These are phyloP conservation scores for Mellilla xanthometata DNA, from an alignment of 2,888 invertebrate species.

Conservation along the genomic window DNA sequence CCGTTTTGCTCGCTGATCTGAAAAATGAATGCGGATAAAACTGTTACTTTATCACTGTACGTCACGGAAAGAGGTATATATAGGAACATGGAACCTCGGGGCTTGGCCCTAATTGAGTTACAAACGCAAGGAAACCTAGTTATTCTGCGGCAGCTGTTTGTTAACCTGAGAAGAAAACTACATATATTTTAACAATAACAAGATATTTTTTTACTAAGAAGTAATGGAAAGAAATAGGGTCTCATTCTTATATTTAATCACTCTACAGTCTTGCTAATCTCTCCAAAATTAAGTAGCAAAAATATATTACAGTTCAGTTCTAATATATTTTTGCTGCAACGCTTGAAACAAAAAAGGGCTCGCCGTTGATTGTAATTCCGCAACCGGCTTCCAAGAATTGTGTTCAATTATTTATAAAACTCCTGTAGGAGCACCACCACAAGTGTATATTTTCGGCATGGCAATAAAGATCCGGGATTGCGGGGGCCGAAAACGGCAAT, in stretches of 20 bases:
- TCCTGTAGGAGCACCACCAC: conserved; percentile 3
- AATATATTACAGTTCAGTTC: too few relatives aligned
- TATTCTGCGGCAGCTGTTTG: too few relatives aligned
- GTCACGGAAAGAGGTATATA: too few relatives aligned
- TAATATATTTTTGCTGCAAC: too few relatives aligned
- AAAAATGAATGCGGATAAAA: conserved; percentile 39
- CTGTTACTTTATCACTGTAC: neutral
- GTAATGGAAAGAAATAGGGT: too few relatives aligned
- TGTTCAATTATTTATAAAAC: conserved; percentile 17
- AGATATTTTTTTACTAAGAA: too few relatives aligned
- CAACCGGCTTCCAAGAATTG: conserved; percentile 1
- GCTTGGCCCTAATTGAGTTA: conserved; percentile 47
- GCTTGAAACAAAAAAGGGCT: neutral
- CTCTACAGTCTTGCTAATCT: too few relatives aligned
- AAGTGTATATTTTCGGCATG: conserved; percentile 17
- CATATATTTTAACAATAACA: too few relatives aligned
- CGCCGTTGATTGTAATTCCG: conserved; percentile 6
- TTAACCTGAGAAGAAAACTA: too few relatives aligned
- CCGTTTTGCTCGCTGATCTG: conserved; percentile 24
- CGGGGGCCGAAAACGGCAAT: conserved; percentile 26
- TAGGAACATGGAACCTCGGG: too few relatives aligned
- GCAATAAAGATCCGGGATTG: conserved; percentile 32
- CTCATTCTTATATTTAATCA: too few relatives aligned
- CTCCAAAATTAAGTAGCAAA: too few relatives aligned
- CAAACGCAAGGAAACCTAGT: conserved; percentile 20